Base-by-base conservation (phyloP, 2,797 vertebrate species). In the Coreius guichenoti region DNA sequence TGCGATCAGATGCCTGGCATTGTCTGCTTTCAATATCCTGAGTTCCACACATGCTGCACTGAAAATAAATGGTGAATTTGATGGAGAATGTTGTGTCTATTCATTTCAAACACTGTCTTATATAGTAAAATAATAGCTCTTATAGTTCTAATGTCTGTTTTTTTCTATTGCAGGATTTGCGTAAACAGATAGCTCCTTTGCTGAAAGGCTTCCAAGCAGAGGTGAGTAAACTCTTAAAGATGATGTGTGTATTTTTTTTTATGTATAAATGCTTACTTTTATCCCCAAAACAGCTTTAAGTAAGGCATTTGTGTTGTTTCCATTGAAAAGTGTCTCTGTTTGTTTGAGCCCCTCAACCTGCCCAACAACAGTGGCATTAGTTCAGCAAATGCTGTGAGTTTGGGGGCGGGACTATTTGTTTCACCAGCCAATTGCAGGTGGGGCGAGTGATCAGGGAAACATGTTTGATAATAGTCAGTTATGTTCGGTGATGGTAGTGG, bases 181-280 rank as follows among this genome's bases (percentile, higher is more conserved):
- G 96, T 91, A 97, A 97, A 95, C 95, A 96, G 95, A 96, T 97
- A 96, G 96, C 96, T 88, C 96, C 97, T 0, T 92, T 97, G 85
- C 93, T 97, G 92, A 97, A 97, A 93, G 96, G 97, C 93, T 97
- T 97, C 94, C 97, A 97, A 92, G 95, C 96, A 88, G 96, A 97
- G 96, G 97, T 97, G 94, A 96, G 96, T 26, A 23, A 39, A 31
- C 65, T 84, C 23, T 31, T 56, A 51, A 51, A 69, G 51, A 26
- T 6, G 16, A 68, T 43, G 16, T 56, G 29, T 77, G 23, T 78
- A 0, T 33, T 54, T 51, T 75, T 54, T 14, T 1, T 54, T 0
- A 31, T 19, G 4, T 75, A 31, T 75, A 26, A 49, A 65, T 39
- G 23, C 51, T 77, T 77, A 26, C 7, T n/a, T 49, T 58, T n/a